These are phyloP conservation scores for Antheraea mylitta DNA, from an alignment of 1,140 invertebrate species.

Conservation along the genomic window DNA sequence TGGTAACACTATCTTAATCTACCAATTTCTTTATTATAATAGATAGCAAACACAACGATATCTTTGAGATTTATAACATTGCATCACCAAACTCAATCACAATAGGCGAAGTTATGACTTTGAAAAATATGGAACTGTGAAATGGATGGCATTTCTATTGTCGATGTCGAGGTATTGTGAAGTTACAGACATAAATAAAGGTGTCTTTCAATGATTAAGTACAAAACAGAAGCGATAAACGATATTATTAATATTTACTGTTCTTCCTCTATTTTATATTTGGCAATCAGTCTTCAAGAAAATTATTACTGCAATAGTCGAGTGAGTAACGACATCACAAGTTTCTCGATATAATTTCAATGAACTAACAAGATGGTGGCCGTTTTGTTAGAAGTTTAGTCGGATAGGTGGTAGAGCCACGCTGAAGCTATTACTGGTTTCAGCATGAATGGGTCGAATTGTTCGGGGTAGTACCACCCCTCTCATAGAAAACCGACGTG, in stretches of 20 bases:
- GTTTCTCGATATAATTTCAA: too few relatives aligned
- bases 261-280: too few relatives aligned
- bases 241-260: neutral
- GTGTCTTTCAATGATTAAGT: neutral
- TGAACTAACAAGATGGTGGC: too few relatives aligned
- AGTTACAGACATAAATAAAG: slow-evolving; percentile 27
- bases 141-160: slow-evolving; percentile 33
- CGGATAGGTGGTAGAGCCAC: too few relatives aligned
- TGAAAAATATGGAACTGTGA: slow-evolving; percentile 43
- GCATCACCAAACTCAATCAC: slow-evolving; percentile 35
- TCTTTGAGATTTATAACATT: slow-evolving; percentile 41
- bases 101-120: slow-evolving; percentile 31
- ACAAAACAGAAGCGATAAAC: neutral
- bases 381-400: too few relatives aligned
- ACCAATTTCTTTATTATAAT: slow-evolving; percentile 40
- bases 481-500: too few relatives aligned
- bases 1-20: slow-evolving; percentile 41
- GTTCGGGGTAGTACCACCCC: too few relatives aligned
- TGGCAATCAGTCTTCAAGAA: too few relatives aligned
- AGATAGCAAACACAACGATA: slow-evolving; percentile 30
- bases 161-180: slow-evolving; percentile 26
- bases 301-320: too few relatives aligned
- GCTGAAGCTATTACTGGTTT: too few relatives aligned
- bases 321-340: too few relatives aligned
- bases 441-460: too few relatives aligned